A percentile compares a stretch with the other conserved stretches of the same genome.
phyloP scores from a whole-genome alignment of 2,797 vertebrate species.

The Rhinogobio ventralis region DNA sequence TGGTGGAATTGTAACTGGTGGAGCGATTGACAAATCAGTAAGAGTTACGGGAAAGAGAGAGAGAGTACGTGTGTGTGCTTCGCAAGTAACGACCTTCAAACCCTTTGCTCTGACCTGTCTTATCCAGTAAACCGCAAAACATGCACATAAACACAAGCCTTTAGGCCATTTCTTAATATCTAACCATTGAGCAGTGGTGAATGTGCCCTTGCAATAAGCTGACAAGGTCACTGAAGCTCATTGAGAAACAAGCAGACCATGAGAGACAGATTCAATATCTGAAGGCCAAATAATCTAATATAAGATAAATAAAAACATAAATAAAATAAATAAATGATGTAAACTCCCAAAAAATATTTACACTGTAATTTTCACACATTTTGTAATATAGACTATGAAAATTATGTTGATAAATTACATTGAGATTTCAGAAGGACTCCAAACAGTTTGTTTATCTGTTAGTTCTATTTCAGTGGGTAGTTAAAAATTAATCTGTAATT shows the following conservation, averaged over 20 bases:
- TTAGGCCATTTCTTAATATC: constrained; percentile 39
- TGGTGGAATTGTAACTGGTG: background rate
- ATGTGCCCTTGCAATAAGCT: constrained; percentile 30
- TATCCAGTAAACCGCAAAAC: constrained; percentile 38
- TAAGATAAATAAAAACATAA: background rate
- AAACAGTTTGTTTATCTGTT: background rate
- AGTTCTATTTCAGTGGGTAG: constrained; percentile 56
- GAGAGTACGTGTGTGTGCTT: background rate
- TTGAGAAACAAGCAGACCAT: constrained; percentile 14
- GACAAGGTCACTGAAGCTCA: constrained; percentile 31
- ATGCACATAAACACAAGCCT: constrained; percentile 13
- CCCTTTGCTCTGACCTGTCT: constrained; percentile 6
- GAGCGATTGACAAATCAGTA: background rate
- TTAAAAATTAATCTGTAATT: constrained; percentile 52
- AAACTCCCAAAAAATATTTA: background rate
- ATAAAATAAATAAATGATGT: background rate
- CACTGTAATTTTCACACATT: background rate
- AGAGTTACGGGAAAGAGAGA: constrained; percentile 21
- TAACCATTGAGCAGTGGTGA: constrained; percentile 28
- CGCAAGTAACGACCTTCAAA: constrained; percentile 25
- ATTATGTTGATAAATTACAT: background rate
- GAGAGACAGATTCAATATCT: constrained; percentile 10
- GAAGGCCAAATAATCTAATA: constrained; percentile 3
- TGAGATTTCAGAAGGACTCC: background rate
- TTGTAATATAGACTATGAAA: background rate